Evolutionary conservation across 2,888 invertebrate genomes (phyloP), one percentile per base, ranked within the genome.

Genomic region (Trisateles emortualis): DNA sequence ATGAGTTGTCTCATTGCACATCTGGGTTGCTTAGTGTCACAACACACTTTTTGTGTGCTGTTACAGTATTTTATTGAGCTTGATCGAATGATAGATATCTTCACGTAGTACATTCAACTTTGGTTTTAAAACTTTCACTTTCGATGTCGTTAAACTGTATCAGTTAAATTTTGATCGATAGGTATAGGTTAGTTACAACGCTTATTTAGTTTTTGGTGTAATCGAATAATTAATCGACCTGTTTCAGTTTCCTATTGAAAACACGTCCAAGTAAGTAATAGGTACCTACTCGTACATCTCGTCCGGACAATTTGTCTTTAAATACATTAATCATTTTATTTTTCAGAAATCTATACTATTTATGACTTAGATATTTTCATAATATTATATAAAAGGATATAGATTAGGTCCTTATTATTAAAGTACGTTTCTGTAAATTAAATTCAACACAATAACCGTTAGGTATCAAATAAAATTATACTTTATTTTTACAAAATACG

Each of bases 61-160:
- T 77, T 76, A 70, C 75, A 72, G 62, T 63, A 61, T 46, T 49
- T 41, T 62, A 65, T 59, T 71, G 68, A 68, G 78, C 63, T 65
- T 71, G 73, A 73, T 72, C 68, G 71, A 69, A 60, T 64, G 71
- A 76, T 76, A 60, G 60, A 71, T 72, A 68, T 57, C 69, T 68
- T 68, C 63, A 67, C 69, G 72, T 68, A 64, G 79, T 68, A 70
- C 86, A 68, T 85, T 87, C 80, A 85, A 84, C 83, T 83, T 72
- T 63, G 59, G 56, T 71, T 57, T 64, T 55, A 59, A 57, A 40
- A 78, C 90, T 90, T 90, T 90, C 90, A 87, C 90, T 90, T 90
- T 85, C 76, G 64, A 75, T 61, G 64, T 43, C 50, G 57, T 64
- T 72, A 66, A 67, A 74, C 65, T 64, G 58, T 52, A 68, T 67